phyloP scores from a whole-genome alignment of 1,140 invertebrate species.

The Drosophila sturtevanti region DNA sequence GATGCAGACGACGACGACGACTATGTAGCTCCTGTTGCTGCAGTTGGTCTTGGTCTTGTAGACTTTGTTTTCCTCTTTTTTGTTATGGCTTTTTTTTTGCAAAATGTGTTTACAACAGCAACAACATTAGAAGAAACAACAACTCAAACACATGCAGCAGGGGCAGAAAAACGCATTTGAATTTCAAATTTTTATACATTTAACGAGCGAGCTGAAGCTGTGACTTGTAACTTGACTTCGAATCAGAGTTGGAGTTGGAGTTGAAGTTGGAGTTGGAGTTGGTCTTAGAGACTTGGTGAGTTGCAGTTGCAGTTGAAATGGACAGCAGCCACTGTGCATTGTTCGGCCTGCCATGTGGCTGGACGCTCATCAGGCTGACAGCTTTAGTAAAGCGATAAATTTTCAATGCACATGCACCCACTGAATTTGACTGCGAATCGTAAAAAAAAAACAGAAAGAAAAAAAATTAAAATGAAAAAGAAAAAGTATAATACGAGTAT shows the following conservation, averaged over 20 bases:
- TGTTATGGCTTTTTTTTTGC: background rate
- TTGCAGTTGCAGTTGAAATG: conserved; percentile 7
- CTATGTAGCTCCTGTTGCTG: conserved; percentile 28
- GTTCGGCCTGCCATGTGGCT: conserved; percentile 56
- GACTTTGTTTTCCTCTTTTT: background rate
- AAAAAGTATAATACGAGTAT: too few relatives aligned
- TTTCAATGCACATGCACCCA: conserved; percentile 46
- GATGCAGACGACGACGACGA: conserved; percentile 28
- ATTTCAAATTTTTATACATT: conserved; percentile 69
- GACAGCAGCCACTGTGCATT: conserved; percentile 30
- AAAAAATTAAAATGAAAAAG: background rate
- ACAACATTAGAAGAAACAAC: conserved; percentile 27
- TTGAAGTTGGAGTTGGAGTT: conserved; percentile 9
- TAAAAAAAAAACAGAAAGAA: background rate
- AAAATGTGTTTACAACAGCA: conserved; percentile 20
- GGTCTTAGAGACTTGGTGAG: conserved; percentile 2
- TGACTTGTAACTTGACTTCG: background rate
- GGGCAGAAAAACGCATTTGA: conserved; percentile 63
- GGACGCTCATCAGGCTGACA: conserved; percentile 72
- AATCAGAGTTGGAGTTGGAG: conserved; percentile 4
- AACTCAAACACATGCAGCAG: conserved; percentile 33
- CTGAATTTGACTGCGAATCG: conserved; percentile 12
- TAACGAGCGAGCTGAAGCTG: conserved; percentile 50
- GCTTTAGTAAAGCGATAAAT: conserved; percentile 71
- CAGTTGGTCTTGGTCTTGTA: background rate